These are phyloP conservation scores for zebrafish (Danio rerio) DNA, from an alignment of 2,113 vertebrate genomes.

Conservation along the genomic window DNA sequence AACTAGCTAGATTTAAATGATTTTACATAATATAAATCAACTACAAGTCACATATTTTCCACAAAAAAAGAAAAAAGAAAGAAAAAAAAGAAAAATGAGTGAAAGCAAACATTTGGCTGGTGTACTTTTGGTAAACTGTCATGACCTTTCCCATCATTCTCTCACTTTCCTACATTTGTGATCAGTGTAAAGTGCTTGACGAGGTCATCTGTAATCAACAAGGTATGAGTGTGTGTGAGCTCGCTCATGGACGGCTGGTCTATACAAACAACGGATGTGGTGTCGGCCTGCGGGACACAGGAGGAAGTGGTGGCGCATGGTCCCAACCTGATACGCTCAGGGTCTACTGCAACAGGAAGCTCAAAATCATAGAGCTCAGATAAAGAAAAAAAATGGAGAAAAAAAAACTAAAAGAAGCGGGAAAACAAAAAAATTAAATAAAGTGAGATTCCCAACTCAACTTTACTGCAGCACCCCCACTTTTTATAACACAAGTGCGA, in stretches of 20 bases:
- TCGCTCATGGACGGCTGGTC: slow-evolving; percentile 70
- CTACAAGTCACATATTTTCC: no score
- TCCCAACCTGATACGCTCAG: slow-evolving; percentile 66
- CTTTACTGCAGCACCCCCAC: neutral
- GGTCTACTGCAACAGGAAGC: slow-evolving; percentile 70
- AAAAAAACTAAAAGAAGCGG: slow-evolving; percentile 7
- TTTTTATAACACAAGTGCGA: slow-evolving; percentile 69
- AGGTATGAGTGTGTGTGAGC: slow-evolving; percentile 38
- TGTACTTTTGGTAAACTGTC: neutral
- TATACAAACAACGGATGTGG: slow-evolving; percentile 82
- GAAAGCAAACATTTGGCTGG: no score
- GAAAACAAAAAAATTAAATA: slow-evolving; percentile 5
- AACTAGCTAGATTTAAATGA: no score
- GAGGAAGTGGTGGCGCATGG: slow-evolving; percentile 80
- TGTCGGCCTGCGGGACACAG: slow-evolving; percentile 75
- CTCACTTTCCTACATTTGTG: neutral
- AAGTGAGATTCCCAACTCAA: neutral
- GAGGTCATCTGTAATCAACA: slow-evolving; percentile 50
- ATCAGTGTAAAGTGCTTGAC: slow-evolving; percentile 19
- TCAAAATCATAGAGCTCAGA: slow-evolving; percentile 69
- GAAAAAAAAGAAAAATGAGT: no score
- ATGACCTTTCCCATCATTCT: neutral
- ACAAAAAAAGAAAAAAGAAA: no score
- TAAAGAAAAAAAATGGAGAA: neutral
- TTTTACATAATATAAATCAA: no score